Percentiles rank a stretch among this genome's conserved stretches.
Evolutionary conservation across 2,797 vertebrate species (phyloP).

Genomic region (Spea hammondii): DNA sequence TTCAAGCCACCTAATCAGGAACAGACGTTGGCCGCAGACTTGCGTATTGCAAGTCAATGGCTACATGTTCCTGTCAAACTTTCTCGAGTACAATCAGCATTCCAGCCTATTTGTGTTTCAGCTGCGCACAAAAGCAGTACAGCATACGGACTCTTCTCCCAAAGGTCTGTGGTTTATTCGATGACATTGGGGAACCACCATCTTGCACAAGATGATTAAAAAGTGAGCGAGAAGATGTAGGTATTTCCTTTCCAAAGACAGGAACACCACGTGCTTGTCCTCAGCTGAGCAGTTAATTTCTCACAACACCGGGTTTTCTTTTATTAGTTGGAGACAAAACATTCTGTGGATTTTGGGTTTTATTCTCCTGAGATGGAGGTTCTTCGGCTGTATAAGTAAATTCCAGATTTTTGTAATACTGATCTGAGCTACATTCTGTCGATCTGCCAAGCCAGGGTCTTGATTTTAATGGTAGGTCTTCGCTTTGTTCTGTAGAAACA

Average conservation of each 20-base stretch:
- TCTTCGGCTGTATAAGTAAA: background rate
- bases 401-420: background rate
- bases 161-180: conserved; percentile 15
- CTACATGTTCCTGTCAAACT: conserved; percentile 40
- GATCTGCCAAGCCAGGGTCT: background rate
- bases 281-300: conserved; percentile 28
- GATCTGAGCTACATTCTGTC: background rate
- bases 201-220: conserved; percentile 33
- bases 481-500: background rate
- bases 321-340: conserved; percentile 46
- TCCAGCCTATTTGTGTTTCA: conserved; percentile 43
- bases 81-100: conserved; percentile 32
- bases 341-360: conserved; percentile 32
- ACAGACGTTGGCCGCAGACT: conserved; percentile 44
- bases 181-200: conserved; percentile 24
- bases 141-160: background rate
- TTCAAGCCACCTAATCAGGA: conserved; percentile 53
- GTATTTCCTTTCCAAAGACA: conserved; percentile 38
- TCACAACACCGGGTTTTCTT: conserved; percentile 44
- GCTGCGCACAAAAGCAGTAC: conserved; percentile 20
- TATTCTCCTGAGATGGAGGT: conserved; percentile 14
- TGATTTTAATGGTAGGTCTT: background rate
- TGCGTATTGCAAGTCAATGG: conserved; percentile 39
- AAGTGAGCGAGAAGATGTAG: conserved; percentile 15
- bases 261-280: conserved; percentile 31